These are phyloP conservation scores for Ophraella communa DNA, from an alignment of 2,888 invertebrate species.

Conservation along the genomic window DNA sequence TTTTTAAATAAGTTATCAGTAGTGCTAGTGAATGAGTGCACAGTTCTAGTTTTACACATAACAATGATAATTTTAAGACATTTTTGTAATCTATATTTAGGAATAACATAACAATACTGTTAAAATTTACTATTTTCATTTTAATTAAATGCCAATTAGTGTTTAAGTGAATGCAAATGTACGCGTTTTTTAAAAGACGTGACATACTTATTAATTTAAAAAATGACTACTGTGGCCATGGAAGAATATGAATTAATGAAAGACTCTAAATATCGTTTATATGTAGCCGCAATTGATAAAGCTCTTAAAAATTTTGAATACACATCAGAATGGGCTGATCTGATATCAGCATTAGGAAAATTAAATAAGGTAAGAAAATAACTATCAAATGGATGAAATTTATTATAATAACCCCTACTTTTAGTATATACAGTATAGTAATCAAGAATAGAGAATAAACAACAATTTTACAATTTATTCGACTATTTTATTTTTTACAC, in stretches of 20 bases:
- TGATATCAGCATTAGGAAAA: conserved; percentile 88
- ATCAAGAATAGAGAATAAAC: neutral
- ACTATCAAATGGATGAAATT: neutral
- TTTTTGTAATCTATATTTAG: conserved; percentile 32
- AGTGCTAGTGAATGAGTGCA: neutral
- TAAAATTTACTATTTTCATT: conserved; percentile 7
- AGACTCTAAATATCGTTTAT: conserved; percentile 82
- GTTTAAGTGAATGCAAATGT: conserved; percentile 6
- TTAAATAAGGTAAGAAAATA: conserved; percentile 77
- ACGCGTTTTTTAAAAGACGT: neutral
- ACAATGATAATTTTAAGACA: neutral
- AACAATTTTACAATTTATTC: neutral
- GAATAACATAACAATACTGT: conserved; percentile 7
- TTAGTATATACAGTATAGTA: neutral
- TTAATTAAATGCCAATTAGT: neutral
- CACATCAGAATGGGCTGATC: conserved; percentile 94
- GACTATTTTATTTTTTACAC: neutral
- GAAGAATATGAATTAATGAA: conserved; percentile 83
- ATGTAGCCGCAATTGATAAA: conserved; percentile 83
- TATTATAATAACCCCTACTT: conserved; percentile 6
- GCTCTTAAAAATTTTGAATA: conserved; percentile 90
- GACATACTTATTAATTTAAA: neutral
- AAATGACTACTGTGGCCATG: conserved; percentile 64
- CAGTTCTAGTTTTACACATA: neutral
- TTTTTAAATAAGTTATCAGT: neutral